Evolutionary conservation across 2,888 invertebrate genomes (phyloP).

Genomic region (Caenorhabditis panamensis): DNA sequence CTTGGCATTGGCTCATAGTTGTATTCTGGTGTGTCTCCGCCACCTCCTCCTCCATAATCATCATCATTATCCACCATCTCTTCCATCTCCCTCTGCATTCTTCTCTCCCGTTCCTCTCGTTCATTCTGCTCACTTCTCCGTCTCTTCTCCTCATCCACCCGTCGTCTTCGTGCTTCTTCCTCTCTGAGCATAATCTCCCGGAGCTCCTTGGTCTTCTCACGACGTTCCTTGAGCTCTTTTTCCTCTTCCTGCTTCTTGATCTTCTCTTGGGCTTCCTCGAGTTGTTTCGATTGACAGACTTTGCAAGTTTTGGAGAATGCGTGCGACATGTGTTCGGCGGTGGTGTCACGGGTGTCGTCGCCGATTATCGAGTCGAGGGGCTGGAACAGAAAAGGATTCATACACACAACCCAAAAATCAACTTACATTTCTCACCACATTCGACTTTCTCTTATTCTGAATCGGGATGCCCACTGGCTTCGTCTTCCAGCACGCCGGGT

Average conservation of each 20-base stretch:
- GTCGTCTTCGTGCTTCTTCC: conserved; percentile 14
- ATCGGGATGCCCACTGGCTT: conserved; percentile 32
- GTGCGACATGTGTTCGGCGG: conserved; percentile 60
- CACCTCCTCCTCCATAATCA: conserved; percentile 35
- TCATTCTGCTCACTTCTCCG: not conserved
- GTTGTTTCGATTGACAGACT: conserved; percentile 41
- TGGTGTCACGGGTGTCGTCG: conserved; percentile 59
- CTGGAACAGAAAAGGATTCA: not conserved
- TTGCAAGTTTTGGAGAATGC: conserved; percentile 52
- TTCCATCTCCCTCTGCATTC: conserved; percentile 15
- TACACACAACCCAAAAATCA: too few relatives aligned
- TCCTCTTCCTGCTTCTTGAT: conserved; percentile 40
- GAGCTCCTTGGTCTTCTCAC: conserved; percentile 21
- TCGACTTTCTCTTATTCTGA: conserved; percentile 25
- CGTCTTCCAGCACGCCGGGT: conserved; percentile 32
- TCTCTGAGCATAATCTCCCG: conserved; percentile 27
- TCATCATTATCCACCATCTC: conserved; percentile 24
- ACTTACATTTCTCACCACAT: conserved; percentile 27
- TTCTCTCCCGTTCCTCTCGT: conserved; percentile 28
- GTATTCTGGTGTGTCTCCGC: conserved; percentile 11
- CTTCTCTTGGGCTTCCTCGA: conserved; percentile 46
- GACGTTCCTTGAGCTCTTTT: conserved; percentile 16
- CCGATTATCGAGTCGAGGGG: conserved; percentile 59
- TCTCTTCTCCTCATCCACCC: conserved; percentile 5
- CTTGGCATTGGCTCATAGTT: conserved; percentile 1